Conservation (phyloP, 2,888 invertebrate genomes). For the Ornithoptera alexandrae region DNA sequence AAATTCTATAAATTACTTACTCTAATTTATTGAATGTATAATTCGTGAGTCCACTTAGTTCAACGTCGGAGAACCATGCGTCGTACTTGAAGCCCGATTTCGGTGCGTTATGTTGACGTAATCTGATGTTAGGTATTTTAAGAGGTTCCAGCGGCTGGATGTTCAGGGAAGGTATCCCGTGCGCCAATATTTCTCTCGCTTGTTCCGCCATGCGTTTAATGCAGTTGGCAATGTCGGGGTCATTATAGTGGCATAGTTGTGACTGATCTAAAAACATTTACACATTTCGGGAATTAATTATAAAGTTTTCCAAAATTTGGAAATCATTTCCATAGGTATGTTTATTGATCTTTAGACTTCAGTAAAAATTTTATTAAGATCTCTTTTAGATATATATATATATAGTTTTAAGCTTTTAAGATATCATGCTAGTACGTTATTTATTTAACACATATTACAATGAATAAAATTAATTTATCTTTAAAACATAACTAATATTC, state of each 20-base stretch:
- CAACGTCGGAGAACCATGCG: constrained; percentile 73
- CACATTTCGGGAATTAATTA: not conserved
- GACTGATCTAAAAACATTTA: constrained; percentile 34
- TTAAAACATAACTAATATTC: no score
- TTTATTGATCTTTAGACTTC: no score
- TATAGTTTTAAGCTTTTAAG: no score
- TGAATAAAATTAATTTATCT: no score
- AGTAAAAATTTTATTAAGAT: no score
- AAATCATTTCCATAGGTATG: not conserved
- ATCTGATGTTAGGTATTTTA: constrained; percentile 76
- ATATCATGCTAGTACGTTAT: no score
- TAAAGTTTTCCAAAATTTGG: not conserved
- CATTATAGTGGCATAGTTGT: constrained; percentile 78
- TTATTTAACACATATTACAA: no score
- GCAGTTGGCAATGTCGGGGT: constrained; percentile 79
- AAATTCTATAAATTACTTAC: constrained; percentile 53
- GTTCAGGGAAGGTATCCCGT: constrained; percentile 80
- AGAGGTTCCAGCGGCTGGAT: constrained; percentile 82
- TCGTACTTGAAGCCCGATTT: constrained; percentile 75
- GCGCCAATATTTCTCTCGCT: constrained; percentile 71
- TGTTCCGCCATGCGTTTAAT: constrained; percentile 77
- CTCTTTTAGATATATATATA: no score
- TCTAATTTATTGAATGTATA: constrained; percentile 74
- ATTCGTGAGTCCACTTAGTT: constrained; percentile 69
- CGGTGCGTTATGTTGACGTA: constrained; percentile 77